A percentile compares a stretch with the other conserved stretches of the same genome.
phyloP scores from a whole-genome alignment of 1,140 invertebrate species.

The Lepidurus packardi region DNA sequence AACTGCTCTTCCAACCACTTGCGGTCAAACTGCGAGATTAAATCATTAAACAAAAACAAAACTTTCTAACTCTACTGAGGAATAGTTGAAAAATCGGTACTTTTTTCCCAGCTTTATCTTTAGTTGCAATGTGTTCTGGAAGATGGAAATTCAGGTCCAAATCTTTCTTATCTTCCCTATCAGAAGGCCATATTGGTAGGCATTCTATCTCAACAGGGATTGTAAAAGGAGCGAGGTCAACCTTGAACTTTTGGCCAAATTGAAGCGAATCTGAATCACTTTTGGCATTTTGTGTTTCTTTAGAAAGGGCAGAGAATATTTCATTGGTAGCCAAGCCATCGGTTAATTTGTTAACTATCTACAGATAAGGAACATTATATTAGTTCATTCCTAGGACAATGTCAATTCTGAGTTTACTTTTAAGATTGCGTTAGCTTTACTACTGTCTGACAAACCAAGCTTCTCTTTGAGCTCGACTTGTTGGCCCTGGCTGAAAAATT shows the following conservation, averaged over 20 bases:
- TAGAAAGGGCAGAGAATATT: not conserved
- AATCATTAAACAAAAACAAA: slow-evolving; percentile 38
- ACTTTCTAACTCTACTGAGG: slow-evolving; percentile 38
- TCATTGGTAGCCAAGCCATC: slow-evolving; percentile 11
- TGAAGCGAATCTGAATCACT: not conserved
- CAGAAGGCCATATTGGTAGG: not conserved
- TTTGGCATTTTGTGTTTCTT: not conserved
- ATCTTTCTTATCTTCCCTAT: slow-evolving; percentile 11
- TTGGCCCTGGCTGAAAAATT: slow-evolving; percentile 53
- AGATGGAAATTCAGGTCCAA: slow-evolving; percentile 24
- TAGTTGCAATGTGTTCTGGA: not conserved
- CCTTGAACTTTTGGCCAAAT: slow-evolving; percentile 6
- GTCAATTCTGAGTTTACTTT: slow-evolving; percentile 42
- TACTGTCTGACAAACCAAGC: slow-evolving; percentile 49
- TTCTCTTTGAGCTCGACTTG: slow-evolving; percentile 50
- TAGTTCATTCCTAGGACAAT: not conserved
- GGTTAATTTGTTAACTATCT: not conserved
- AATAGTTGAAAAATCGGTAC: slow-evolving; percentile 38
- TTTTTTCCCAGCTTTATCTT: not conserved
- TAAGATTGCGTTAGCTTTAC: slow-evolving; percentile 51
- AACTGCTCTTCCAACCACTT: slow-evolving; percentile 53
- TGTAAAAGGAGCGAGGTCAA: not conserved
- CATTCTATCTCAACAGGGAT: slow-evolving; percentile 23
- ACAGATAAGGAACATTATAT: not conserved
- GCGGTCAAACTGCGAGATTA: slow-evolving; percentile 52